Base-by-base conservation (phyloP, 2,888 invertebrate genomes). In the Formica aserva region DNA sequence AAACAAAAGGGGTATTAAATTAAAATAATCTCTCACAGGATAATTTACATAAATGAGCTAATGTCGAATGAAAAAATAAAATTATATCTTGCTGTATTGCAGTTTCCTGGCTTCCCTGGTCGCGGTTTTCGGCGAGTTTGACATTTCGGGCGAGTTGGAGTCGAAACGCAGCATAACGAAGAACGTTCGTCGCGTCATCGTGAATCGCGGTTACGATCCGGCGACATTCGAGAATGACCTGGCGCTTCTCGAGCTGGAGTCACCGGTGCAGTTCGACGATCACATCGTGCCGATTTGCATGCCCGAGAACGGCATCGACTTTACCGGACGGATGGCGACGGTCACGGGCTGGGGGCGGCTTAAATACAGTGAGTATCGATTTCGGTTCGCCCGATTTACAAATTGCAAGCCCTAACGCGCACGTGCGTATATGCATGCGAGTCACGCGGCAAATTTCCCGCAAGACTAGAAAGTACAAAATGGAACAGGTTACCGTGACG, bases 221-320 rank as follows among this genome's bases (percentile, higher is more conserved):
- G 97, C 97, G 0, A 98, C 98, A 0, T 98, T 98, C 92, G 98
- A 98, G 93, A 98, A 98, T 92, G 98, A 99, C 94, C 95, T 98
- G 90, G 98, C 98, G 0, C 94, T 99, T 35, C 94, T 98, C 71
- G 98, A 98, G 93, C 94, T 99, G 87, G 98, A 98, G 86, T 96
- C 97, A 9, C 97, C 98, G 0, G 96, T 98, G 11, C 96, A 97
- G 87, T 98, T 97, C 92, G 98, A 98, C 93, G 96, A 97, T 35
- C 98, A 98, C 94, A 98, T 98, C 87, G 98, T 98, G 57, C 98
- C 98, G 35, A 98, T 98, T 94, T 99, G 98, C 95, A 97, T 99
- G 96, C 98, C 98, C 0, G 97, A 97, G 63, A 97, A 97, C 76
- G 92, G 94, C 1, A 96, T 97, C 1, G 98, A 98, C 92, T 98